phyloP scores from a whole-genome alignment of 2,888 invertebrate species.

The Celastrina argiolus region DNA sequence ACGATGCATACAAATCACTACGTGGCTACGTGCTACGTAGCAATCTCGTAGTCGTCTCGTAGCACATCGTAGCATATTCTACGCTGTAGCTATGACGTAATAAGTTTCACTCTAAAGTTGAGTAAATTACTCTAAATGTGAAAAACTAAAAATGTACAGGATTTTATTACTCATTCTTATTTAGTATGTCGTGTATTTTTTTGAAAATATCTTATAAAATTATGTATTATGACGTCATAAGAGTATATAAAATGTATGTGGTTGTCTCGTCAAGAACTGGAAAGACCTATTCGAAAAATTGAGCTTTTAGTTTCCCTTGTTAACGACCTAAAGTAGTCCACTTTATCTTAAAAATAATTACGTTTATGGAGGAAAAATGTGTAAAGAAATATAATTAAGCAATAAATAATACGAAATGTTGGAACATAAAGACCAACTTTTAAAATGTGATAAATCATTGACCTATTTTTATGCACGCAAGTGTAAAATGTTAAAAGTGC shows the following conservation, averaged over 20 bases:
- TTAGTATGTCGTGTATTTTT: no score
- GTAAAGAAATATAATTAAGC: background rate
- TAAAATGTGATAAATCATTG: background rate
- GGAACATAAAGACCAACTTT: background rate
- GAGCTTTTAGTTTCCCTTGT: background rate
- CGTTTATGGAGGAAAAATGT: background rate
- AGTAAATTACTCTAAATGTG: no score
- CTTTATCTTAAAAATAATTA: constrained; percentile 2
- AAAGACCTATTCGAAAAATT: background rate
- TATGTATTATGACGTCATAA: no score
- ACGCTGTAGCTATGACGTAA: background rate
- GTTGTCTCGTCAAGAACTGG: background rate
- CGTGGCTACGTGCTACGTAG: background rate
- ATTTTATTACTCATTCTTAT: no score
- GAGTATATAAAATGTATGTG: no score
- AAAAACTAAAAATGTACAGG: no score
- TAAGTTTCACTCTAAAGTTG: no score
- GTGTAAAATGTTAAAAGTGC: background rate
- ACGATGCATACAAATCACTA: background rate
- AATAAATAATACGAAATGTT: background rate
- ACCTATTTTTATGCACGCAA: background rate
- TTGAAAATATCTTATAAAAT: no score
- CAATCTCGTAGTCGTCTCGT: background rate
- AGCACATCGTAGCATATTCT: background rate
- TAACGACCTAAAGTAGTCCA: background rate